Conservation (phyloP, 2,797 vertebrate genomes). For the Sebastes cheni region DNA sequence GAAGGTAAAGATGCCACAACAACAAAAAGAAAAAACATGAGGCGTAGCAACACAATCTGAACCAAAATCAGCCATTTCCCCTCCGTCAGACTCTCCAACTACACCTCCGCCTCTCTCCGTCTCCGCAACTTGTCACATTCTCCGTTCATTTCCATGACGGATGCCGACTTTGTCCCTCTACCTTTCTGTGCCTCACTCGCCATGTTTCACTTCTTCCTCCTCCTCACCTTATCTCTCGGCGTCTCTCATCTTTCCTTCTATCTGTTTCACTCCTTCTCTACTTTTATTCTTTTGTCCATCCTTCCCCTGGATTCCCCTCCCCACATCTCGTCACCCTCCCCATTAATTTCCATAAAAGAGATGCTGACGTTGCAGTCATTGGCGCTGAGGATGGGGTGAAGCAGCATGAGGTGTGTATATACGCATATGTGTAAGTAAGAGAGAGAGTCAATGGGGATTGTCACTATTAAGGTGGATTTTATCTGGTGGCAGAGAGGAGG, state of each 20-base stretch:
- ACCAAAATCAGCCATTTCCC: conserved; percentile 79
- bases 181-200: neutral
- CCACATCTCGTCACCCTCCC: conserved; percentile 52
- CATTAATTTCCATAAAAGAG: conserved; percentile 76
- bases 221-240: neutral
- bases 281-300: conserved; percentile 10
- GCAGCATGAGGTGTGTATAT: neutral
- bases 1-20: conserved; percentile 77
- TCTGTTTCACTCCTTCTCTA: neutral
- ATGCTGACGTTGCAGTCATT: conserved; percentile 86
- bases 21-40: conserved; percentile 57
- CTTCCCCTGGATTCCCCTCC: neutral
- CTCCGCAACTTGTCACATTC: conserved; percentile 45
- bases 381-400: conserved; percentile 58
- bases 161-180: conserved; percentile 44
- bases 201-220: neutral
- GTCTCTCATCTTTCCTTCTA: neutral
- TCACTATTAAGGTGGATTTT: conserved; percentile 87
- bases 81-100: conserved; percentile 54
- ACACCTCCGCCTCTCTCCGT: neutral
- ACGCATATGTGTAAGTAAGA: neutral
- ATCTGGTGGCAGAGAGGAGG: conserved; percentile 84
- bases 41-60: conserved; percentile 83
- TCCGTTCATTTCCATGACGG: conserved; percentile 49
- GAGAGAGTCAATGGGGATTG: neutral